Percentiles rank a stretch among this genome's conserved stretches.
These are phyloP conservation scores for Volucella inanis DNA, from an alignment of 2,888 invertebrate genomes.

Conservation along the genomic window DNA sequence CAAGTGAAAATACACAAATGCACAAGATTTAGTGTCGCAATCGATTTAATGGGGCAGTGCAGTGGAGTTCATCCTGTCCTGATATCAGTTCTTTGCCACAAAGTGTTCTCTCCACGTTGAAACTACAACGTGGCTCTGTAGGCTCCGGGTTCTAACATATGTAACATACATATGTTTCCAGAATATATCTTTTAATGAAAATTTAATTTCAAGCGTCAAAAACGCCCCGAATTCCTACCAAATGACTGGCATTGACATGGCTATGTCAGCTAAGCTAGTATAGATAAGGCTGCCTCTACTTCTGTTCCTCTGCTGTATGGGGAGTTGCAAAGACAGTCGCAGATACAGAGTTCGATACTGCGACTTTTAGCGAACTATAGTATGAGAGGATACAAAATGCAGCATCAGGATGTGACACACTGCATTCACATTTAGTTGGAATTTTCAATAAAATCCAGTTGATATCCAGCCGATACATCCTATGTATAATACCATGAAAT, in stretches of 20 bases:
- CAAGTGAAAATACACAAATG: too few species aligned
- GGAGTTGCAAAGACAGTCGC: too few species aligned
- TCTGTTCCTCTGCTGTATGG: background rate
- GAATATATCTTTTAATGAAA: slow-evolving; percentile 22
- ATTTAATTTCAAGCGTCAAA: slow-evolving; percentile 44
- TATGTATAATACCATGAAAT: background rate
- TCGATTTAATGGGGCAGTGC: too few species aligned
- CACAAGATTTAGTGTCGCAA: too few species aligned
- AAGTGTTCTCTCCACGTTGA: too few species aligned
- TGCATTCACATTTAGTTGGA: slow-evolving; percentile 1
- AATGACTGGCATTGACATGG: slow-evolving; percentile 27
- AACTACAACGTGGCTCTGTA: too few species aligned
- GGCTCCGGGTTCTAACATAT: too few species aligned
- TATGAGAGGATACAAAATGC: background rate
- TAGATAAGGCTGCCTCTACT: background rate
- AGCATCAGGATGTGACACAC: background rate
- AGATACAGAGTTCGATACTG: background rate
- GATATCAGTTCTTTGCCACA: too few species aligned
- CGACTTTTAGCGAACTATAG: slow-evolving; percentile 1
- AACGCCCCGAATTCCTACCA: slow-evolving; percentile 31
- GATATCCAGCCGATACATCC: background rate
- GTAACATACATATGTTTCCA: background rate
- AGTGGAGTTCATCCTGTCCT: too few species aligned
- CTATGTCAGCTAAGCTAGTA: background rate
- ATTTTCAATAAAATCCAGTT: background rate